Evolutionary conservation across 2,797 vertebrate species (phyloP), one percentile per base, ranked within the genome.

Genomic region (Aphelocoma californica): DNA sequence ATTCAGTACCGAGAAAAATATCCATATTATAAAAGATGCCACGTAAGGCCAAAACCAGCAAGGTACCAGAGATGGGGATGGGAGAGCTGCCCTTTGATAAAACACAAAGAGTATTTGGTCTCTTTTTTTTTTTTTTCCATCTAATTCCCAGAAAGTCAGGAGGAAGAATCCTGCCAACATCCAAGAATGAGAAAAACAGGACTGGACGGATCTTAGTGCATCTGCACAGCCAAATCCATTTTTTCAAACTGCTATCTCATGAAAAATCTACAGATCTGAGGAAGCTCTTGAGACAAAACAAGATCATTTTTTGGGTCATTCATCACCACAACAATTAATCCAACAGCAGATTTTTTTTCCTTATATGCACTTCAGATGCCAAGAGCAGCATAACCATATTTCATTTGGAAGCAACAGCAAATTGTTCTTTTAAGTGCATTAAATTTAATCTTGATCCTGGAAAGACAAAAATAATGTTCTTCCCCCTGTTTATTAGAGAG

Each of bases 261-360:
- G 45, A 73, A 77, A 82, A 64, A 29, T 45, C 80, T 64, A 23
- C 50, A 57, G 44, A 48, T 48, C 62, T 75, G 42, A 79, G 77
- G 89, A 89, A 90, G 40, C n/a, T 86, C 70, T 45, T 57, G 60
- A 93, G 87, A 95, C 51, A 75, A 72, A 96, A 62, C 64, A 65
- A 81, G 90, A 70, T 60, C 26, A 18, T 67, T 75, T 96, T 96
- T 88, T 64, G 53, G 64, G 77, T 84, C 70, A 79, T 70, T 75
- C 77, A 77, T 73, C 92, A 92, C 62, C 3, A 2, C 48, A 67
- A 92, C 1, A 29, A 78, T 74, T 78, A 86, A 60, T 53, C 48
- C 80, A 86, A 36, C 29, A 64, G 80, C 26, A 84, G 42, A 53
- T 74, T 79, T 74, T 85, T 85, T 64, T 65, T 7, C 70, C 50